Percentiles rank a stretch among this genome's conserved stretches.
phyloP scores from a whole-genome alignment of 2,888 invertebrate species.

The Lymantria monacha region DNA sequence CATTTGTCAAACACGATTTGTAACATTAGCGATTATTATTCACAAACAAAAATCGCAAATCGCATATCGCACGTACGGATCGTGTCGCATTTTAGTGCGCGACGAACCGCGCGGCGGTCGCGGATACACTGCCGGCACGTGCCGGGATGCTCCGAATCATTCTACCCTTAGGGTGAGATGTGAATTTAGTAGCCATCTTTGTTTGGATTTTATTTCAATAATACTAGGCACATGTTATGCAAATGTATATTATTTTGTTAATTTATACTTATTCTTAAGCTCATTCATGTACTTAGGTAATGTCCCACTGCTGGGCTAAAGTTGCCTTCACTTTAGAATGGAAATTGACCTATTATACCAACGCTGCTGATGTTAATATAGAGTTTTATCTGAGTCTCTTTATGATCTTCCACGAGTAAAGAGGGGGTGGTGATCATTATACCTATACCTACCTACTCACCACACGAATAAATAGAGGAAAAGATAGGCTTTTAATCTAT shows the following conservation, averaged over 20 bases:
- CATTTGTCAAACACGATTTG: background rate
- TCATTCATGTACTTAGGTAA: too few relatives aligned
- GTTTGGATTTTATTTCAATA: slow-evolving; percentile 12
- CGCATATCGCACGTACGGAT: slow-evolving; percentile 21
- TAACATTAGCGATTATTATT: slow-evolving; percentile 1
- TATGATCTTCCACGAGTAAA: too few relatives aligned
- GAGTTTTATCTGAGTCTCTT: too few relatives aligned
- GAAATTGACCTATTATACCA: too few relatives aligned
- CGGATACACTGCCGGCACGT: slow-evolving; percentile 73
- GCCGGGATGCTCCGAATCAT: slow-evolving; percentile 51
- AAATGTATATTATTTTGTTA: background rate
- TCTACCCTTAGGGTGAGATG: slow-evolving; percentile 41
- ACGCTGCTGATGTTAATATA: too few relatives aligned
- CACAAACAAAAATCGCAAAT: slow-evolving; percentile 12
- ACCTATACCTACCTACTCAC: too few relatives aligned
- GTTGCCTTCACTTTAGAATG: too few relatives aligned
- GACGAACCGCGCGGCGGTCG: slow-evolving; percentile 64
- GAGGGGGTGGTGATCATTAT: too few relatives aligned
- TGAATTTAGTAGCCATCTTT: slow-evolving; percentile 29
- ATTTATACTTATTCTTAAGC: too few relatives aligned
- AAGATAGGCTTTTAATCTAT: too few relatives aligned
- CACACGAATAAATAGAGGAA: too few relatives aligned
- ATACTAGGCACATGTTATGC: background rate
- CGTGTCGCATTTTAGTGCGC: slow-evolving; percentile 16
- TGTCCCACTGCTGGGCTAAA: too few relatives aligned